These are phyloP conservation scores for Tinamus guttatus DNA, from an alignment of 2,113 vertebrate genomes.

Conservation along the genomic window DNA sequence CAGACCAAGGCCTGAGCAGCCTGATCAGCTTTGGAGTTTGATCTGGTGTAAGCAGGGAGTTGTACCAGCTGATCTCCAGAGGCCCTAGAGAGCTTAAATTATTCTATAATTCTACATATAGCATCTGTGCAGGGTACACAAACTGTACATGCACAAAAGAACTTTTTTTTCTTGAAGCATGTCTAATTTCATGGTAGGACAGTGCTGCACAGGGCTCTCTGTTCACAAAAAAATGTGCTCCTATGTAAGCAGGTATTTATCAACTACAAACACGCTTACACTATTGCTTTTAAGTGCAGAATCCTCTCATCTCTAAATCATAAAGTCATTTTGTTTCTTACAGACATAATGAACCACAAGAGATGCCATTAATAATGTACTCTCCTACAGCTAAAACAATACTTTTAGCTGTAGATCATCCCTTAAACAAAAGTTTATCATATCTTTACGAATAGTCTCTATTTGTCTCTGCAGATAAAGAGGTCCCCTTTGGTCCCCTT, in stretches of 20 bases:
- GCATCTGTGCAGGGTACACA: not conserved
- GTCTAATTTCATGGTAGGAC: not conserved
- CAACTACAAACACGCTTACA: not conserved
- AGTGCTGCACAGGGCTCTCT: not conserved
- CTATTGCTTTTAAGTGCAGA: not conserved
- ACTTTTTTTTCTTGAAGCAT: not conserved
- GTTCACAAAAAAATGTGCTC: not conserved
- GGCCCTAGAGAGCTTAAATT: not conserved
- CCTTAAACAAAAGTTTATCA: not conserved
- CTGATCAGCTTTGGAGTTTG: not conserved
- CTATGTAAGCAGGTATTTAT: not conserved
- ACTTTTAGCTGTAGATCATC: constrained; percentile 17
- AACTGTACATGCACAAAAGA: rapidly evolving
- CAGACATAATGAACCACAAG: constrained; percentile 32
- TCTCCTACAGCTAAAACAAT: not conserved
- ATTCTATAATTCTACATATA: not conserved
- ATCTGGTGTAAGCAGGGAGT: not conserved
- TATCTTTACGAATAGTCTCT: not conserved
- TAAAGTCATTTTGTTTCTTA: not conserved
- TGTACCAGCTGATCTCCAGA: not conserved
- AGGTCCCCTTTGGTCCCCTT: not conserved
- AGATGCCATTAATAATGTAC: constrained; percentile 25
- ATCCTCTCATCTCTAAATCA: constrained; percentile 27
- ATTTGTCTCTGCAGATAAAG: not conserved
- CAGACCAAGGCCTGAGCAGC: not conserved